Evolutionary conservation across 2,888 invertebrate genomes (phyloP).

Genomic region (Spisula subtruncata): DNA sequence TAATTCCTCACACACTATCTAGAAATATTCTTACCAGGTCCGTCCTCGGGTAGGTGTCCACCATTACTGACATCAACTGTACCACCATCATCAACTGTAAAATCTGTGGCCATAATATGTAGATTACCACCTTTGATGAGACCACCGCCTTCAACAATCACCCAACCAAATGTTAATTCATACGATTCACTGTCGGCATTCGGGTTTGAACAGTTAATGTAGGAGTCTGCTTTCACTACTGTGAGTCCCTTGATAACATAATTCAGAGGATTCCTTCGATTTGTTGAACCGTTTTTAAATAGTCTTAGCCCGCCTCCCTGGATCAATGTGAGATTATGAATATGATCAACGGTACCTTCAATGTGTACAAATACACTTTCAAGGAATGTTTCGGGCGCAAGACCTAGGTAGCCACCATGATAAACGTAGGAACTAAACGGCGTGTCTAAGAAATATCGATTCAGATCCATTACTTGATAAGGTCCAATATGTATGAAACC

Average conservation of each 20-base stretch:
- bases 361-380: conserved; percentile 79
- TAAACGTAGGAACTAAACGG: conserved; percentile 82
- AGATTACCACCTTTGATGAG: conserved; percentile 76
- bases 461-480: conserved; percentile 79
- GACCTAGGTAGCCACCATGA: conserved; percentile 77
- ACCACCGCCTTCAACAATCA: conserved; percentile 80
- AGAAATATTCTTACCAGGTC: conserved; percentile 71
- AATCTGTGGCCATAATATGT: conserved; percentile 73
- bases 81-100: conserved; percentile 82
- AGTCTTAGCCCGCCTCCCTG: conserved; percentile 76
- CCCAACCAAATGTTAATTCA: conserved; percentile 71
- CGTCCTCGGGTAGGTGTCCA: conserved; percentile 74
- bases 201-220: conserved; percentile 77
- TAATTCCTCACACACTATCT: too few relatives aligned
- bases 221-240: conserved; percentile 78
- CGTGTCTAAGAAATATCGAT: conserved; percentile 76
- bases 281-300: conserved; percentile 80
- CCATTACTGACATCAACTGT: conserved; percentile 78
- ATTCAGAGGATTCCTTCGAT: conserved; percentile 67
- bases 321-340: conserved; percentile 79
- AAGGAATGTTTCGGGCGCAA: conserved; percentile 79
- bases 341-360: conserved; percentile 79
- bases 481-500: conserved; percentile 81
- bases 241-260: conserved; percentile 78
- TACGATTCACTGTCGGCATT: conserved; percentile 77